Evolutionary conservation across 1,140 invertebrate species (phyloP).

Genomic region (Drosophila gunungcola): DNA sequence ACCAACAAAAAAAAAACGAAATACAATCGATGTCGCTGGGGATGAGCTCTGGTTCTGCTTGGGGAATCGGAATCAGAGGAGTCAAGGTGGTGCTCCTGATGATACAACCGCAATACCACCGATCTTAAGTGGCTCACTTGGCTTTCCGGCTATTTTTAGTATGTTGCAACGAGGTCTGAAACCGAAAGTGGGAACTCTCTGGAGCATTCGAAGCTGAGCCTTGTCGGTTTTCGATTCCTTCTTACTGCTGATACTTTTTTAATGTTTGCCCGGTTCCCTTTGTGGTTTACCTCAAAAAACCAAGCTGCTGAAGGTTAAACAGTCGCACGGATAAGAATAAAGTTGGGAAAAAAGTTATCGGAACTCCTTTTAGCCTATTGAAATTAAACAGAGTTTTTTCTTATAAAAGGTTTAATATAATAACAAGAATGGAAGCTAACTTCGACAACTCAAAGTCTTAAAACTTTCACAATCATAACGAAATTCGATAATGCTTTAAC

Average conservation of each 20-base stretch:
- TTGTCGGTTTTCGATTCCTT: conserved; percentile 25
- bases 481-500: too few species aligned
- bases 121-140: conserved; percentile 53
- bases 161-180: conserved; percentile 58
- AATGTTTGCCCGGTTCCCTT: conserved; percentile 17
- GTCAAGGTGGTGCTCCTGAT: conserved; percentile 13
- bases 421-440: too few species aligned
- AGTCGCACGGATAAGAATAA: neutral
- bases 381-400: neutral
- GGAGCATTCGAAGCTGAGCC: conserved; percentile 42
- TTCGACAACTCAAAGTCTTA: too few species aligned
- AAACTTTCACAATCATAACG: too few species aligned
- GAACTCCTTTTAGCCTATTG: conserved; percentile 1
- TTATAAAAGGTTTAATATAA: neutral
- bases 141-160: conserved; percentile 71
- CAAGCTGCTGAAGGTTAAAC: conserved; percentile 8
- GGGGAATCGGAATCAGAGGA: conserved; percentile 13
- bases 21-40: conserved; percentile 45
- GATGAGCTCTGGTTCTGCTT: conserved; percentile 32
- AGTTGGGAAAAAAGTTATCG: neutral
- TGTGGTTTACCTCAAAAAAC: conserved; percentile 29
- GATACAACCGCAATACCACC: conserved; percentile 4
- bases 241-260: conserved; percentile 14
- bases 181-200: conserved; percentile 77
- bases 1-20: conserved; percentile 5